phyloP scores from a whole-genome alignment of 2,113 vertebrate genomes.

The Hyperoodon ampullatus region DNA sequence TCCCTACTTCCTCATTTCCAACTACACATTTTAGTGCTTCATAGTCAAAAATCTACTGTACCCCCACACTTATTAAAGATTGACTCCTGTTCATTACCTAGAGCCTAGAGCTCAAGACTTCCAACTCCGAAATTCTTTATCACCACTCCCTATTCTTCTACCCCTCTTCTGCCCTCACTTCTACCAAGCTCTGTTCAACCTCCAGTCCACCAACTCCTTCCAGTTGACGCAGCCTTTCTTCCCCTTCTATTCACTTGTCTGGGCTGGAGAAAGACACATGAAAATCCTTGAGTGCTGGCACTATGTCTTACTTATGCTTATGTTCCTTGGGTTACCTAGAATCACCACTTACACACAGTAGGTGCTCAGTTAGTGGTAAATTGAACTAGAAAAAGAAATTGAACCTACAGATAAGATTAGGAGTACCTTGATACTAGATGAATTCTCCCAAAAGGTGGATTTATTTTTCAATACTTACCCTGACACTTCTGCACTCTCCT shows the following conservation, averaged over 20 bases:
- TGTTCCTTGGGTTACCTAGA: not conserved
- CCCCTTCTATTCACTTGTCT: not conserved
- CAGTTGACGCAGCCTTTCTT: not conserved
- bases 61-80: not conserved
- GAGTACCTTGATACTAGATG: not conserved
- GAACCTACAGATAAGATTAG: not conserved
- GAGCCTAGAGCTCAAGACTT: not conserved
- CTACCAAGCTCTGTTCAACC: not conserved
- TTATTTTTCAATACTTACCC: conserved; percentile 79
- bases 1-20: not conserved
- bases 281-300: not conserved
- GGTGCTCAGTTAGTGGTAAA: not conserved
- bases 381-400: not conserved
- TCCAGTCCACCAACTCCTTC: not conserved
- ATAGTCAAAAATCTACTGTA: not conserved
- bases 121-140: not conserved
- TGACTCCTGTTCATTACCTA: not conserved
- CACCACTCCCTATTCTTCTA: not conserved
- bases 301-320: not conserved
- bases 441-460: not conserved
- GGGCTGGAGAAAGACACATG: not conserved
- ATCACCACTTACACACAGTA: not conserved
- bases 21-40: not conserved
- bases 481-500: conserved; percentile 39
- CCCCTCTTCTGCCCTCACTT: not conserved